Base-by-base conservation (phyloP, 2,888 invertebrate genomes). In the Agrilus mali region DNA sequence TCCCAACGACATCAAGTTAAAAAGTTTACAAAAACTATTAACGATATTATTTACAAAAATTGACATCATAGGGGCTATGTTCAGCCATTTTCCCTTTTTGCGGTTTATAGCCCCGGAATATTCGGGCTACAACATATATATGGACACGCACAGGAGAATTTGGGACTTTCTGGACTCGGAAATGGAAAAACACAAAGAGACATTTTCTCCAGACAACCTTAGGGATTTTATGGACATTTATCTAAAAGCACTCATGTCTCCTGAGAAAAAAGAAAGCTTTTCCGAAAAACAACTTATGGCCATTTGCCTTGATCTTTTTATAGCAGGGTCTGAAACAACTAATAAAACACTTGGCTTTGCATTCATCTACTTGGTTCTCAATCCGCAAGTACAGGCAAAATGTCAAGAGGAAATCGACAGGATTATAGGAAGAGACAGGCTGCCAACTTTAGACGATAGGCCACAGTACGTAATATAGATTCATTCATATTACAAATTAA, bases 261-360 rank as follows among this genome's bases (percentile, higher is more conserved):
- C 76, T 14, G 72, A 76, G 7, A 73, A 73, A 42, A 67, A 66
- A 33, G 65, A 71, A 3, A 73, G 73, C 3, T 78, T 81, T 59
- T 70, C 75, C 50, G 87, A 89, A 60, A 75, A 77, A 7, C 88
- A 88, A 54, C 64, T 89, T 41, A 63, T 88, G 44, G 85, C 86
- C 0, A 78, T 84, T 55, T 86, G 87, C 55, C 71, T 88, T 73
- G 89, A 89, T 55, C 76, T 89, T 73, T 89, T 89, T 55, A 78
- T 88, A 72, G 89, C 88, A 16, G 89, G 88, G 1, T 84, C 87
- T 0, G 89, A 89, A 66, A 89, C 89, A 0, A 87, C 88, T 0
- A 81, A 78, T 41, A 87, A 88, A 60, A 78, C 81, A 31, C 68
- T 88, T 55, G 79, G 82, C 22, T 87, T 87, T 57, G 77, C 80